phyloP scores from a whole-genome alignment of 2,888 invertebrate species.

The Onchidella celtica region DNA sequence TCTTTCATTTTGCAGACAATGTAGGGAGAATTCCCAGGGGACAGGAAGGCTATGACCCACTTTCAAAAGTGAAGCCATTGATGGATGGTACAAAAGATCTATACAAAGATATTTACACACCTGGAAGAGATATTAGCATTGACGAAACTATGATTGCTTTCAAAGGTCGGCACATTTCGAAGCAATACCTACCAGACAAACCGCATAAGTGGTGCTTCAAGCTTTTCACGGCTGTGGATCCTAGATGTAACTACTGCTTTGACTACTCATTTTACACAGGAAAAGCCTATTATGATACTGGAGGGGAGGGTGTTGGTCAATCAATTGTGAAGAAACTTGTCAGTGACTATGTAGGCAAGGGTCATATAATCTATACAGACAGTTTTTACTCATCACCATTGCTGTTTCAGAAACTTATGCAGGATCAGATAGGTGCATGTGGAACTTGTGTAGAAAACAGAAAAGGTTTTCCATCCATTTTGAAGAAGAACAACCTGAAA shows the following conservation, averaged over 20 bases:
- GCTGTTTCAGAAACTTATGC: conserved; percentile 1
- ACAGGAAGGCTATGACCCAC: conserved; percentile 21
- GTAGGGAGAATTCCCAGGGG: background rate
- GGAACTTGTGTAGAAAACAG: conserved; percentile 51
- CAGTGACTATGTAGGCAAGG: background rate
- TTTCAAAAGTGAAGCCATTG: conserved; percentile 21
- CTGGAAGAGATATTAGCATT: conserved; percentile 17
- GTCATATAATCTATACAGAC: conserved; percentile 4
- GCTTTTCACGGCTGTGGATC: background rate
- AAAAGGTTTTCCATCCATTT: conserved; percentile 49
- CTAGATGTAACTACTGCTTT: background rate
- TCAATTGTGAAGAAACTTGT: conserved; percentile 7
- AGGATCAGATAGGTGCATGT: background rate
- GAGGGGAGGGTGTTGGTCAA: background rate
- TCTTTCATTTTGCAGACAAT: conserved; percentile 13
- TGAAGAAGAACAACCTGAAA: conserved; percentile 34
- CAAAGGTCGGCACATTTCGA: conserved; percentile 11
- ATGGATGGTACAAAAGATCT: background rate
- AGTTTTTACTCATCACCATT: conserved; percentile 19
- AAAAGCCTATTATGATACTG: background rate
- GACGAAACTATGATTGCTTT: conserved; percentile 35
- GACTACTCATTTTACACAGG: conserved; percentile 15
- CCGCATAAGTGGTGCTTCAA: conserved; percentile 20
- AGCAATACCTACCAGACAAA: conserved; percentile 26
- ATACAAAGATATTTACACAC: background rate